Evolutionary conservation across 2,888 invertebrate genomes (phyloP).

Genomic region (Drosophila merina): DNA sequence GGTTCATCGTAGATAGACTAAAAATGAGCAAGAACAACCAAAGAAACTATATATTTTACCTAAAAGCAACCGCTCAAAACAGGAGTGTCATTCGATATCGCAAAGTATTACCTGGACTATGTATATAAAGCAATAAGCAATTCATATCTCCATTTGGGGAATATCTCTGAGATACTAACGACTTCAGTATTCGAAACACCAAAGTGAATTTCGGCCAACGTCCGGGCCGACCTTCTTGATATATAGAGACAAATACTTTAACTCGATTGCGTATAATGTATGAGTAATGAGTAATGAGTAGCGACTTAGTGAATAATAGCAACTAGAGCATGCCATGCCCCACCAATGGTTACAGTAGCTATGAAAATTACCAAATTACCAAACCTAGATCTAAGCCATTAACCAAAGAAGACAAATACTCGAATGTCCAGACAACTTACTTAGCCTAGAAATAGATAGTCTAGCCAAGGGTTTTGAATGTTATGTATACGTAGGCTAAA

Average conservation of each 20-base stretch:
- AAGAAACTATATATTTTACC: conserved; percentile 24
- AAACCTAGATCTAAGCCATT: conserved; percentile 39
- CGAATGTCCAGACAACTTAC: conserved; percentile 71
- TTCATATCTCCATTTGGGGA: background rate
- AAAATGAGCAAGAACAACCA: background rate
- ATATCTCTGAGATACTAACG: conserved; percentile 4
- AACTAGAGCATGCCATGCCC: conserved; percentile 35
- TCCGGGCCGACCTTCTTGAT: conserved; percentile 39
- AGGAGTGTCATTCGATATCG: conserved; percentile 1
- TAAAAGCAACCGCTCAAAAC: conserved; percentile 13
- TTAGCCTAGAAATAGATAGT: conserved; percentile 53
- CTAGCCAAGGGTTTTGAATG: conserved; percentile 35
- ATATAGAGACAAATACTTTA: conserved; percentile 52
- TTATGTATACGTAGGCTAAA: conserved; percentile 30
- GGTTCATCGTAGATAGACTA: conserved; percentile 21
- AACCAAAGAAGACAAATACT: conserved; percentile 27
- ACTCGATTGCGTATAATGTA: conserved; percentile 42
- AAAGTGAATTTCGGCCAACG: conserved; percentile 63
- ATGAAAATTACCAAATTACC: conserved; percentile 35
- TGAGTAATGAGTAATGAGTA: conserved; percentile 33
- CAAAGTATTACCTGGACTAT: conserved; percentile 2
- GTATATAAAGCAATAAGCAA: conserved; percentile 37
- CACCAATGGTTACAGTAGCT: conserved; percentile 36
- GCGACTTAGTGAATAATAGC: conserved; percentile 30
- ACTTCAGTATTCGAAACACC: conserved; percentile 63